phyloP scores from a whole-genome alignment of 1,140 invertebrate species.

The Brachionus asplanchnoidis region DNA sequence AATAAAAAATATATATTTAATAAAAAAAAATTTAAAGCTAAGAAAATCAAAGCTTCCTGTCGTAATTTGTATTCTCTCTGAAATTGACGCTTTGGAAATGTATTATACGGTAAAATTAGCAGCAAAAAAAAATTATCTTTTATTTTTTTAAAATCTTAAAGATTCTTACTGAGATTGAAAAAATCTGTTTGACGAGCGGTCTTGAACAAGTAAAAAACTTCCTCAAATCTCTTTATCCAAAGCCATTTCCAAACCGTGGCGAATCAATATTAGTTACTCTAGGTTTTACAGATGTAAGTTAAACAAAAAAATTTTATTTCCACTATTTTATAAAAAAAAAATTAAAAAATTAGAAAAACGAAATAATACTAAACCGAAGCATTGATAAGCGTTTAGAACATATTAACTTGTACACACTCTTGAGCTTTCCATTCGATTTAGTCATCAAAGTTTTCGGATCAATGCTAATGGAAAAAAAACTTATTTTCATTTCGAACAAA shows the following conservation, averaged over 20 bases:
- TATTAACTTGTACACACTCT: conserved; percentile 21
- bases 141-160: not conserved
- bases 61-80: conserved; percentile 28
- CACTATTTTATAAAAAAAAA: not conserved
- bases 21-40: not conserved
- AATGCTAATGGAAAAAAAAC: conserved; percentile 9
- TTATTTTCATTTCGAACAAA: conserved; percentile 23
- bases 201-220: conserved; percentile 15
- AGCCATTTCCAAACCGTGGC: conserved; percentile 11
- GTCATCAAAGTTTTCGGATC: conserved; percentile 14
- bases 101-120: conserved; percentile 20
- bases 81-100: conserved; percentile 40
- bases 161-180: conserved; percentile 21
- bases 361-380: conserved; percentile 9
- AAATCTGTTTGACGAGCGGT: not conserved
- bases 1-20: not conserved
- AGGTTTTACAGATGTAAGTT: not conserved
- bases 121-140: not conserved
- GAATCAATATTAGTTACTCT: conserved; percentile 5
- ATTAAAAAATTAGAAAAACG: not conserved
- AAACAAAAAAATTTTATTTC: not conserved
- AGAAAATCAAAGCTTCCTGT: conserved; percentile 13
- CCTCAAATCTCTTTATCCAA: not conserved
- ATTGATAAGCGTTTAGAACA: not conserved
- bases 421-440: conserved; percentile 15